Base-by-base conservation (phyloP, 2,888 invertebrate species). In the Sthenelais limicola region DNA sequence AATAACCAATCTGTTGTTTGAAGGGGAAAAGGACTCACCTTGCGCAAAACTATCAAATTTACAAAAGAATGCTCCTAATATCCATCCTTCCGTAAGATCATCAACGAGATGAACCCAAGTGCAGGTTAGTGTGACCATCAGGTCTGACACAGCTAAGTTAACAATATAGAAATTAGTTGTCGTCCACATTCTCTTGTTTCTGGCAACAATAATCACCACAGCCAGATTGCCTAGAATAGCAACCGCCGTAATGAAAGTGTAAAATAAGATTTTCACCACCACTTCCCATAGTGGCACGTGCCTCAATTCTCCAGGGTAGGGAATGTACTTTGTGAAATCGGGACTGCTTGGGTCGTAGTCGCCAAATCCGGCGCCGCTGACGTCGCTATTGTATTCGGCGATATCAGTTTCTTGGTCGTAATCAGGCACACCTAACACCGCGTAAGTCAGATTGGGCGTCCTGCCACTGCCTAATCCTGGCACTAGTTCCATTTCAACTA, bases 41-140 rank as follows among this genome's bases (percentile, higher is more conserved):
- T 94, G 93, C 35, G 93, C 83, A 81, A 93, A 93, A 1, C 93
- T 94, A 86, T 94, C 94, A 79, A 92, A 90, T 78, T 91, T 91
- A 84, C 95, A 95, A 9, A 94, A 93, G 72, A 93, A 90, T 15
- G 89, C 88, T 26, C 92, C 93, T 73, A 95, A 87, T 76, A 92
- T 90, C 85, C 92, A 95, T 80, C 93, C 93, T 88, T 94, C 94
- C 82, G 91, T 93, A 80, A 94, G 91, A 84, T 94, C 93, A 52
- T 91, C 90, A 18, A 92, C 90, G 76, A 95, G 88, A 88, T 93
- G 92, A 81, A 94, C 91, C 91, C 92, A 92, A 0, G 94, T 93
- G 69, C 93, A 92, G 28, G 71, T 69, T 12, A 73, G 30, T 15
- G 69, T 70, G 18, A 73, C 67, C 62, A 62, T 73, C 21, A 73